These are phyloP conservation scores for Premnoplex brunnescens DNA, from an alignment of 2,797 vertebrate genomes.

Conservation along the genomic window DNA sequence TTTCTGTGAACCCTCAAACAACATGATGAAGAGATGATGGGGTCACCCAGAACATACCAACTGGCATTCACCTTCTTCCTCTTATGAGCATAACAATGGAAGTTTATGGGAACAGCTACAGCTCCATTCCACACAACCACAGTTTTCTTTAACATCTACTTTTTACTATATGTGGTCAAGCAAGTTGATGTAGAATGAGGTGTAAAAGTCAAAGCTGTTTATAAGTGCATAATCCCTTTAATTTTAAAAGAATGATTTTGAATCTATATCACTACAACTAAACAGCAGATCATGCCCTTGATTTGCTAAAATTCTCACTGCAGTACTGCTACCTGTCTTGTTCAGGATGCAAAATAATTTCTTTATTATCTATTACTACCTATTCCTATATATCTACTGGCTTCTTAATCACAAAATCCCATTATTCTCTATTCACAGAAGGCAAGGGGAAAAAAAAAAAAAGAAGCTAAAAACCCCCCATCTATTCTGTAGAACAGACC, in stretches of 20 bases:
- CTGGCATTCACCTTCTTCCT: background rate
- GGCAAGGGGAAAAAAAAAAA: fast-evolving
- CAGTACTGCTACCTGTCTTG: background rate
- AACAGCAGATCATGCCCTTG: background rate
- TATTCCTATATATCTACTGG: background rate
- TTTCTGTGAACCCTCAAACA: background rate
- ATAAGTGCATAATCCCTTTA: background rate
- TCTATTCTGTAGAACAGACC: background rate
- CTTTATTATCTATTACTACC: background rate
- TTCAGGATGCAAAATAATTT: background rate
- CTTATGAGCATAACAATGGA: background rate
- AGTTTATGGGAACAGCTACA: background rate
- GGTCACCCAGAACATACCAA: background rate
- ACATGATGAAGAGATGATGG: background rate
- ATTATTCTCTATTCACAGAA: background rate
- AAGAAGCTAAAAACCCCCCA: background rate
- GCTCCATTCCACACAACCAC: background rate
- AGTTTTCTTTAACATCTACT: background rate
- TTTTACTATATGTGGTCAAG: background rate
- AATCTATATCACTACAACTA: background rate
- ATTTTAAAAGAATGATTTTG: background rate
- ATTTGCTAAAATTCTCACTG: background rate
- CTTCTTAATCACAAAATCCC: background rate
- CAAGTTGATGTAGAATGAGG: background rate
- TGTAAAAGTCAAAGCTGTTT: background rate